Evolutionary conservation across 2,888 invertebrate species (phyloP), one percentile per base, ranked within the genome.

Genomic region (Micoletzkya japonica): DNA sequence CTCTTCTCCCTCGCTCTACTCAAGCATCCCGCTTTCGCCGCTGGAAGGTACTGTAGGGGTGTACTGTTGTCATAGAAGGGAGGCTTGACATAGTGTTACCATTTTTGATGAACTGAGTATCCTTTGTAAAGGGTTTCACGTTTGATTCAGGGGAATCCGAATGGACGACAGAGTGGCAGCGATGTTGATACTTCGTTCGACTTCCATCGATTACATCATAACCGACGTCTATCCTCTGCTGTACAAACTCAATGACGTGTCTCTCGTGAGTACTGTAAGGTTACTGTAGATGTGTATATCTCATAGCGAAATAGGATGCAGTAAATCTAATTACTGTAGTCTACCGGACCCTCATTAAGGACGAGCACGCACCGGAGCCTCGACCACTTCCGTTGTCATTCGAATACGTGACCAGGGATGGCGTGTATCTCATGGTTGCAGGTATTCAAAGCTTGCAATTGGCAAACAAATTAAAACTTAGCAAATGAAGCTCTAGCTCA

Each of bases 121-220:
- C 32, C 3, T 58, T n/a, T 7, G 3, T 32, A 3, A 7, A 58
- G 1, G 17, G 30, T 6, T 54, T 26, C 7, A 14, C 6, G n/a
- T 6, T 0, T 26, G 24, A 10, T 56, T 6, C 32, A 64, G 91
- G 20, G 92, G 92, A 83, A 94, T 94, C 2, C 91, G 93, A 49
- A 70, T 96, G 68, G 98, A 98, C 88, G 95, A 96, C 87, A 90
- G 97, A 70, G 91, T 95, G 44, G 92, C 90, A 83, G 92, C 93
- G 69, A 93, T 98, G 94, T 92, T 94, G 87, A 91, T 91, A 86
- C 91, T 96, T 90, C 96, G 97, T 88, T 90, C 91, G 50, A 87
- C 92, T 81, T 96, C 98, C 10, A 88, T 95, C 66, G 87, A 89
- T 73, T 90, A 90, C 85, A 89, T 97, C 34, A 89, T 96, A 85